phyloP scores from a whole-genome alignment of 2,113 vertebrate genomes.

The Cichladusa arquata region DNA sequence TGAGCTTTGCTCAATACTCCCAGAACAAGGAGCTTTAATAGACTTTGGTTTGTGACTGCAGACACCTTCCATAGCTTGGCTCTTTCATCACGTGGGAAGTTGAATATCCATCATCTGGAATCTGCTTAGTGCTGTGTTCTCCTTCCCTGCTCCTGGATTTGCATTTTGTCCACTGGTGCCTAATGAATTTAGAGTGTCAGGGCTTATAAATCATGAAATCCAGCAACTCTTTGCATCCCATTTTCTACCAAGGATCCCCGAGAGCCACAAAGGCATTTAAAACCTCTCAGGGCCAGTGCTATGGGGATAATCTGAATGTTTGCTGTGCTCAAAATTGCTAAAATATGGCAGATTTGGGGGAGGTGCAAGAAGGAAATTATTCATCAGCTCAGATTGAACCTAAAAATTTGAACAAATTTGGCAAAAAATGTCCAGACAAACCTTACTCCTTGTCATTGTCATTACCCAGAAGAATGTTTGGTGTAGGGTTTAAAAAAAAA shows the following conservation, averaged over 20 bases:
- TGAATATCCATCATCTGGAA: constrained; percentile 20
- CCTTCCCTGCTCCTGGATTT: background rate
- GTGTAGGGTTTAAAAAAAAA: background rate
- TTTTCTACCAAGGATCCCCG: background rate
- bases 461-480: background rate
- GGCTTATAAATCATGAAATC: background rate
- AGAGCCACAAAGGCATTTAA: background rate
- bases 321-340: background rate
- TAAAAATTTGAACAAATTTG: background rate
- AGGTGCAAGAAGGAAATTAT: background rate
- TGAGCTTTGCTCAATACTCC: constrained; percentile 46
- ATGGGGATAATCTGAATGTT: background rate
- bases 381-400: background rate
- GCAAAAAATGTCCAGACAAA: background rate
- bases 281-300: fast-evolving
- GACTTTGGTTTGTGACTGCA: constrained; percentile 44
- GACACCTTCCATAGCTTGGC: constrained; percentile 48
- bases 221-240: background rate
- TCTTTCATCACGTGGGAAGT: constrained; percentile 27
- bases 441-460: background rate
- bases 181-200: constrained; percentile 38
- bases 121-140: background rate
- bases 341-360: background rate
- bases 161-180: constrained; percentile 17
- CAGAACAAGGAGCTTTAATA: constrained; percentile 51